Evolutionary conservation across 35 echinoderm and acorn worm genomes (phyloP).

Genomic region (Eucidaris tribuloides): DNA sequence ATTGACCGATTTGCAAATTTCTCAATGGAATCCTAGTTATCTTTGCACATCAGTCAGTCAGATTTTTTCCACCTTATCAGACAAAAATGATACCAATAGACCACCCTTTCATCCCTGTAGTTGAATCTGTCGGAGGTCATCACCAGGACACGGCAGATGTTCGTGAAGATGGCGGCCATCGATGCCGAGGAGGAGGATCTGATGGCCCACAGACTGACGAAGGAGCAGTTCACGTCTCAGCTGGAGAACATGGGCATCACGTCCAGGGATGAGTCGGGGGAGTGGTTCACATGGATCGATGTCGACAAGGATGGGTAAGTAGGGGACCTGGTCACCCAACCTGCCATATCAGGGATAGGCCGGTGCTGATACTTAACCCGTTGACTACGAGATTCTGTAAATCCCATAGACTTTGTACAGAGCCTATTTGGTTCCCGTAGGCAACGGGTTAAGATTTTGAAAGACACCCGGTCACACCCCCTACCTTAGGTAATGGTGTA

Average conservation of each 20-base stretch:
- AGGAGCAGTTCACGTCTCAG: slow-evolving; percentile 71
- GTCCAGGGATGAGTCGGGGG: slow-evolving; percentile 72
- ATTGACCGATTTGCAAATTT: too few species aligned
- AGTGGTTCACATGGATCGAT: slow-evolving; percentile 97
- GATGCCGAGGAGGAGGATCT: slow-evolving; percentile 36
- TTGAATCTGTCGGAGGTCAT: slow-evolving; percentile 92
- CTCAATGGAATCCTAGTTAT: neutral
- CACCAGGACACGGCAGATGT: slow-evolving; percentile 62
- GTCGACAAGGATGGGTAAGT: slow-evolving; percentile 74
- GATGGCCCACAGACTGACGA: slow-evolving; percentile 59
- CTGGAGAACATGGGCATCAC: slow-evolving; percentile 83
- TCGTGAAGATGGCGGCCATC: slow-evolving; percentile 66
- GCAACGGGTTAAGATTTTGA: too few species aligned
- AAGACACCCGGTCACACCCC: too few species aligned
- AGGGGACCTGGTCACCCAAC: too few species aligned
- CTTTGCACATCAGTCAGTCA: neutral
- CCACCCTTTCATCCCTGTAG: slow-evolving; percentile 12
- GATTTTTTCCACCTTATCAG: neutral
- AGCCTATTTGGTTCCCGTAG: too few species aligned
- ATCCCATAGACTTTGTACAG: too few species aligned
- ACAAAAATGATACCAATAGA: neutral
- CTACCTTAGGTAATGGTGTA: too few species aligned
- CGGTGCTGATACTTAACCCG: too few species aligned
- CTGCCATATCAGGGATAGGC: too few species aligned
- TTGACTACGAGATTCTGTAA: too few species aligned